phyloP scores from a whole-genome alignment of 2,113 vertebrate genomes.

The Nothocercus julius region DNA sequence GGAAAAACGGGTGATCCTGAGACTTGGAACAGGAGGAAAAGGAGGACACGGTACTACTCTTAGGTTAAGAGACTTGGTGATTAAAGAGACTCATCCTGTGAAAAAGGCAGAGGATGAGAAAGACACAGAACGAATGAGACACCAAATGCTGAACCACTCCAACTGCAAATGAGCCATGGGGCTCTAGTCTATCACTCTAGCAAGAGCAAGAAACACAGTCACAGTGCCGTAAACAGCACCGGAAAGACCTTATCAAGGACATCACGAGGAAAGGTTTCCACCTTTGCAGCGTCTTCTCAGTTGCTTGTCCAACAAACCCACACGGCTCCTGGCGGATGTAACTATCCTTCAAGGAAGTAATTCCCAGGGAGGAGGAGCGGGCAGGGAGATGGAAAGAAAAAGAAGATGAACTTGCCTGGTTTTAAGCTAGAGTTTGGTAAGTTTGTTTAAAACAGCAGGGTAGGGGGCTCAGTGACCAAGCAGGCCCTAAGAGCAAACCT shows the following conservation, averaged over 20 bases:
- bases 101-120: neutral
- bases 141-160: neutral
- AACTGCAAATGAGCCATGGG: neutral
- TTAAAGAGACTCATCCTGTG: neutral
- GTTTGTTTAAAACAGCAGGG: neutral
- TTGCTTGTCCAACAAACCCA: neutral
- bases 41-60: neutral
- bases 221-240: neutral
- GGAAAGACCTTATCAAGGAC: neutral
- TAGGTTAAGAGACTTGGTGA: neutral
- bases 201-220: neutral
- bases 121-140: neutral
- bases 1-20: neutral
- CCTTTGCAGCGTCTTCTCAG: neutral
- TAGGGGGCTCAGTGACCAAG: accelerated
- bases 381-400: neutral
- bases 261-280: neutral
- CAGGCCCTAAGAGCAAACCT: neutral
- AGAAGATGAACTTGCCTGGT: neutral
- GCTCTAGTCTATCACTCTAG: neutral
- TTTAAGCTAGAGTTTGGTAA: neutral
- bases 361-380: neutral
- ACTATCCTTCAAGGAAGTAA: neutral
- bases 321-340: neutral
- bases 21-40: neutral